These are phyloP conservation scores for Anolis apletophallus DNA, from an alignment of 2,797 vertebrate species.

Conservation along the genomic window DNA sequence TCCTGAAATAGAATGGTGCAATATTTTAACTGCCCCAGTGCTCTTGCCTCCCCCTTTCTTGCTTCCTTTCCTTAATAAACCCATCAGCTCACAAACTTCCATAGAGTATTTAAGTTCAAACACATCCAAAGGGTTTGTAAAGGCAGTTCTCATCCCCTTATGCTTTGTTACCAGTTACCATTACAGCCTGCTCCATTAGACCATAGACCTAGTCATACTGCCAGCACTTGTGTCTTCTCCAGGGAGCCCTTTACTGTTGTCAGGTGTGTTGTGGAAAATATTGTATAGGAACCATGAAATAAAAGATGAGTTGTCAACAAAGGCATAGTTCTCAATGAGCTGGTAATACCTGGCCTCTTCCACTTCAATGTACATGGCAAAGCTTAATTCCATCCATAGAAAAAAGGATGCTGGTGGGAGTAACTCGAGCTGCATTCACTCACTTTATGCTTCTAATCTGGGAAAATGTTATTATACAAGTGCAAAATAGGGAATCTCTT, in stretches of 20 bases:
- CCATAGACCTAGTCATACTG: constrained; percentile 13
- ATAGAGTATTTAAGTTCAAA: not conserved
- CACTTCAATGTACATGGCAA: not conserved
- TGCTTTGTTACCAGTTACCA: constrained; percentile 37
- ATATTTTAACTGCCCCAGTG: constrained; percentile 51
- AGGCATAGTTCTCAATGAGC: not conserved
- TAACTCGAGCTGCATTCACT: too few relatives aligned
- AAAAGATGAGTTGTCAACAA: not conserved
- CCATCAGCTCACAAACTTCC: constrained; percentile 27
- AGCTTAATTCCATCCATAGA: not conserved
- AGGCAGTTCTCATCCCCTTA: constrained; percentile 8
- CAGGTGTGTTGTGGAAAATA: not conserved
- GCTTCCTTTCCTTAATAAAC: constrained; percentile 26
- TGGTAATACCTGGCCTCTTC: not conserved
- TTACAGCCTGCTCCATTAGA: not conserved
- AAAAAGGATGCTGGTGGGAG: too few relatives aligned
- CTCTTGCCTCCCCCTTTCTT: constrained; percentile 9
- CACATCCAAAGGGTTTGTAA: constrained; percentile 16
- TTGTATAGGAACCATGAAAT: constrained; percentile 18
- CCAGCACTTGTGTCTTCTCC: not conserved
- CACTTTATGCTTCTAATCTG: not conserved
- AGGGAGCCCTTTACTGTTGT: constrained; percentile 1
- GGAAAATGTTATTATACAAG: not conserved
- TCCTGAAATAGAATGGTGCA: constrained; percentile 71
- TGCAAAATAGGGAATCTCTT: not conserved